phyloP scores from a whole-genome alignment of 2,113 vertebrate species.

The Pitta sordida region DNA sequence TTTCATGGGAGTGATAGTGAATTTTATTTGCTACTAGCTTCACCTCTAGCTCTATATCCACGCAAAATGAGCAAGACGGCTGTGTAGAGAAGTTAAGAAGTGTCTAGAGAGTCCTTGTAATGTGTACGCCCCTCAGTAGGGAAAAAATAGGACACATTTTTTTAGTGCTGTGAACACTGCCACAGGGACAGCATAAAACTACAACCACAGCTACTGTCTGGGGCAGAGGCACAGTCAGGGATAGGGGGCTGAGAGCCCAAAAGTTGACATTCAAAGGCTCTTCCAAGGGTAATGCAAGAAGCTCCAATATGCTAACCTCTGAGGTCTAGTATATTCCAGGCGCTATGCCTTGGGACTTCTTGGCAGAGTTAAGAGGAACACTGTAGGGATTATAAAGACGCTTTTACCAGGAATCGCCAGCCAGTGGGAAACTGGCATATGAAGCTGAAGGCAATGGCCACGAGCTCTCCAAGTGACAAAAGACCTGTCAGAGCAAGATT shows the following conservation, averaged over 20 bases:
- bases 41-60: background rate
- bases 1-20: background rate
- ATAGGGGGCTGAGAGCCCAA: background rate
- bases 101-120: background rate
- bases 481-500: background rate
- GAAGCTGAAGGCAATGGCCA: background rate
- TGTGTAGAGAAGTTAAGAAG: background rate
- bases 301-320: background rate
- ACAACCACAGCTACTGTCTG: background rate
- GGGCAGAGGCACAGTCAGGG: background rate
- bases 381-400: background rate
- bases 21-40: background rate
- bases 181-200: background rate
- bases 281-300: background rate
- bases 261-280: background rate
- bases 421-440: background rate
- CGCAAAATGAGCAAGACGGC: background rate
- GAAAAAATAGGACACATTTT: background rate
- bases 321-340: background rate
- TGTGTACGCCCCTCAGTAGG: background rate
- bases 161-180: background rate
- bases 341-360: background rate
- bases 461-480: background rate
- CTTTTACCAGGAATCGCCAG: background rate
- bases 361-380: background rate